Evolutionary conservation across 2,888 invertebrate species (phyloP).

Genomic region (Anthrax anthrax): DNA sequence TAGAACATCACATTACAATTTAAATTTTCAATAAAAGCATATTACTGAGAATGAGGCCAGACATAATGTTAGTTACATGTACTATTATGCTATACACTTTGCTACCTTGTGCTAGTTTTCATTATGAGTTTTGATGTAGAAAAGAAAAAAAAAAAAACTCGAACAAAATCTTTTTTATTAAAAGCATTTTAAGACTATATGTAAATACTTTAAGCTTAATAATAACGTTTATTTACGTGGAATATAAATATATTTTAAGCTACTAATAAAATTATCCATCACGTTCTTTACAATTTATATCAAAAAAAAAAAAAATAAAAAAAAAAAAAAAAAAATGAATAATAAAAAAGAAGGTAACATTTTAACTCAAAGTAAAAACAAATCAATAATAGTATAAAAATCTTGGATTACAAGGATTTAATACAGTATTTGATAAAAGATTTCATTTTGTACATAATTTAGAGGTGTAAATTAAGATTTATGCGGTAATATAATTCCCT

Average conservation of each 20-base stretch:
- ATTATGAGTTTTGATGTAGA: too few relatives aligned
- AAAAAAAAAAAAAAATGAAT: too few relatives aligned
- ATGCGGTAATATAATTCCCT: background rate
- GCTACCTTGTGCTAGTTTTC: too few relatives aligned
- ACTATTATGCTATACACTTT: background rate
- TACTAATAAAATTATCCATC: slow-evolving; percentile 7
- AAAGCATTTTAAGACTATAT: too few relatives aligned
- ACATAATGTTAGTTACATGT: background rate
- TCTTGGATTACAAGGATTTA: slow-evolving; percentile 1
- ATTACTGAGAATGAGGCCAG: background rate
- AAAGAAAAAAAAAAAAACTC: too few relatives aligned
- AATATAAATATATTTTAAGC: background rate
- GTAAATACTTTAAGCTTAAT: too few relatives aligned
- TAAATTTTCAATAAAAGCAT: background rate
- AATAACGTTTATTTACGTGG: too few relatives aligned
- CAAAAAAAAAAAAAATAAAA: too few relatives aligned
- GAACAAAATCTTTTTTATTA: too few relatives aligned
- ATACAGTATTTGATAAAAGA: background rate
- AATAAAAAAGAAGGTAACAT: too few relatives aligned
- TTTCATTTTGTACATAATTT: slow-evolving; percentile 7
- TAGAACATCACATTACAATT: background rate
- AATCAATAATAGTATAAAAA: too few relatives aligned
- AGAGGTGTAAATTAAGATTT: slow-evolving; percentile 12
- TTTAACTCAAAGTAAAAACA: too few relatives aligned
- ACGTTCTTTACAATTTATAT: background rate